Base-by-base conservation (phyloP, 2,888 invertebrate genomes). In the Troides aeacus region DNA sequence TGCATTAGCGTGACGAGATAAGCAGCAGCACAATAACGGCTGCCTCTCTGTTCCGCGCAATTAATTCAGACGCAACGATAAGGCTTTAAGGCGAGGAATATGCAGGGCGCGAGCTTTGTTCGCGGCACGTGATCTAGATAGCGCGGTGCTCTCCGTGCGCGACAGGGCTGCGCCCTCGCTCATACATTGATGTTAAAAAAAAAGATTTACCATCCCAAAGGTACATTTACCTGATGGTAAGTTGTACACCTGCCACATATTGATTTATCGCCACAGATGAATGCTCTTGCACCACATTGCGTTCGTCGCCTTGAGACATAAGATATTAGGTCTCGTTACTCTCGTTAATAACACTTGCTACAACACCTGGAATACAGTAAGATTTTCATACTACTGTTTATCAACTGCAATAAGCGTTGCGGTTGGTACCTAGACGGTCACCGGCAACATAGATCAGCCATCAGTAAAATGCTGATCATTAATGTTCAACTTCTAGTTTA, bases 1-100 rank as follows among this genome's bases (percentile, higher is more conserved):
- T 57, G 61, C 64, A 65, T 69, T 69, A 69, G 64, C 50, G 39
- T 17, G 36, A 36, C 36, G 21, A 69, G 69, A 69, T 69, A 69
- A 68, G 61, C 21, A 6, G 56, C 36, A 23, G 58, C 65, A 65
- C 64, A 58, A 62, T 71, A 68, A 69, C 72, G 66, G 67, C 65
- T 66, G 63, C 70, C 75, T 79, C 79, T 82, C 81, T 84, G 83
- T 81, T 81, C 77, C 72, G 63, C 73, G 81, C 85, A 86, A 90
- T 91, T 91, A 91, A 89, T 90, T 89, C 86, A 88, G 85, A 84
- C 84, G 84, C 87, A 87, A 90, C 89, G 91, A 91, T 91, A 91
- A 91, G 90, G 86, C 87, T 87, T 84, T 86, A 84, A 84, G 81
- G 81, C 85, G 79, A 74, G 89, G 90, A 90, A 90, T 90, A 90